Evolutionary conservation across 64 coral and sea anemone species (phyloP), one percentile per base, ranked within the genome.

Genomic region (Hydrozoanthus tunicans): DNA sequence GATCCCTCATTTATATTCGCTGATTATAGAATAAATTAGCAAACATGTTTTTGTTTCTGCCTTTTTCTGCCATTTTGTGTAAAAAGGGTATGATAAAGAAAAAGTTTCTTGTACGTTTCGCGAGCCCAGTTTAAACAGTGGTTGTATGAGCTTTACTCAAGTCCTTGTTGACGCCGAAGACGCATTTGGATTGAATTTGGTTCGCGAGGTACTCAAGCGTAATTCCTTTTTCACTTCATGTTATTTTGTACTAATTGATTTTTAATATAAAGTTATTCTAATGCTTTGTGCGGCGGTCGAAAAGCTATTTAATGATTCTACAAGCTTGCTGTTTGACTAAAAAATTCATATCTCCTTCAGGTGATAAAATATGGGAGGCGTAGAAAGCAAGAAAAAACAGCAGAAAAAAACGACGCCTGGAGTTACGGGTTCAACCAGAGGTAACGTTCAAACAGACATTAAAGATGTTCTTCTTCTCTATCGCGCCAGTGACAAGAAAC

Each of bases 401-500:
- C 76, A 59, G 20, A 77, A 93, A 53, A 54, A 77, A 14, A 79
- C 25, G 10, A 17, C 76, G 51, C 32, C 56, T 26, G 12, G 4
- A 13, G 5, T 5, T 2, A 54, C 68, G 3, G 17, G 15, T 6
- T 25, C 79, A 81, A 66, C 92, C 4, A 72, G 24, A 83, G 88
- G 72, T 68, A 84, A 90, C 73, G 51, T 77, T 17, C 5, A 77
- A 83, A 94, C 54, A 23, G 89, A 83, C 70, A 94, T 82, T 3
- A 94, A 90, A 82, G 90, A 94, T 62, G 82, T 97, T 9, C 78
- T 94, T 9, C 63, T 97, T n/a, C 90, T 93, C 54, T 90, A 97
- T 58, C 90, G 83, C 12, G 90, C 93, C 0, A 72, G 59, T 56
- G 69, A 88, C 0, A 81, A 81, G 60, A 93, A 91, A 78, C 69